Conservation (phyloP, 2,113 vertebrate species). For the Salminus brasiliensis region DNA sequence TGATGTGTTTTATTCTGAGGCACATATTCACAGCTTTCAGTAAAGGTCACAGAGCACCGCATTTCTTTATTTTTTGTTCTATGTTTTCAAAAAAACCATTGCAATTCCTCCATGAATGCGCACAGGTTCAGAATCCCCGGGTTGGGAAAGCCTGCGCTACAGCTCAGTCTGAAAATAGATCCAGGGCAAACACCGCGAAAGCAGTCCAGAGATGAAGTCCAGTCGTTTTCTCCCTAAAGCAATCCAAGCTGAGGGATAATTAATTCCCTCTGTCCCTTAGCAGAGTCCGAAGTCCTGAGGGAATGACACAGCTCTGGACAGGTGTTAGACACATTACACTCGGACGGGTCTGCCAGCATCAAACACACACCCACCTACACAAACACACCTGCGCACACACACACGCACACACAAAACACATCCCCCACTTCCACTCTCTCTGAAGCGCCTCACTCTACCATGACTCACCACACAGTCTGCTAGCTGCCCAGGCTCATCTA, state of each 20-base stretch:
- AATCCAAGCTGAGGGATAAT: slow-evolving; percentile 11
- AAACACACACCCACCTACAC: background rate
- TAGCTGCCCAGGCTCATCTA: slow-evolving; percentile 20
- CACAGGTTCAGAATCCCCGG: too few species aligned
- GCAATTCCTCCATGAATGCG: too few species aligned
- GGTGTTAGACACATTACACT: slow-evolving; percentile 29
- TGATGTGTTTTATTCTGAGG: too few species aligned
- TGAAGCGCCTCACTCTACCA: slow-evolving; percentile 3
- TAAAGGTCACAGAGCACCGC: too few species aligned
- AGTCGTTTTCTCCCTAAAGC: too few species aligned
- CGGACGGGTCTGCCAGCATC: slow-evolving; percentile 14
- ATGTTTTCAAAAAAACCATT: too few species aligned
- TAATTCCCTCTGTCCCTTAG: background rate
- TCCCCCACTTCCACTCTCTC: slow-evolving; percentile 10
- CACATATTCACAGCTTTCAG: too few species aligned
- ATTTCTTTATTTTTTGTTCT: too few species aligned
- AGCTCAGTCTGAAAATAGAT: too few species aligned
- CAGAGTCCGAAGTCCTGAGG: background rate
- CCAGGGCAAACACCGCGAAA: too few species aligned
- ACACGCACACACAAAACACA: slow-evolving; percentile 1
- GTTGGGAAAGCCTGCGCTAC: too few species aligned
- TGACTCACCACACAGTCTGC: slow-evolving; percentile 41
- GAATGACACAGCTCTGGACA: background rate
- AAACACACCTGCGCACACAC: background rate
- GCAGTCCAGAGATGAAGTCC: too few species aligned